These are phyloP conservation scores for Eciton burchellii DNA, from an alignment of 1,140 invertebrate species.

Conservation along the genomic window DNA sequence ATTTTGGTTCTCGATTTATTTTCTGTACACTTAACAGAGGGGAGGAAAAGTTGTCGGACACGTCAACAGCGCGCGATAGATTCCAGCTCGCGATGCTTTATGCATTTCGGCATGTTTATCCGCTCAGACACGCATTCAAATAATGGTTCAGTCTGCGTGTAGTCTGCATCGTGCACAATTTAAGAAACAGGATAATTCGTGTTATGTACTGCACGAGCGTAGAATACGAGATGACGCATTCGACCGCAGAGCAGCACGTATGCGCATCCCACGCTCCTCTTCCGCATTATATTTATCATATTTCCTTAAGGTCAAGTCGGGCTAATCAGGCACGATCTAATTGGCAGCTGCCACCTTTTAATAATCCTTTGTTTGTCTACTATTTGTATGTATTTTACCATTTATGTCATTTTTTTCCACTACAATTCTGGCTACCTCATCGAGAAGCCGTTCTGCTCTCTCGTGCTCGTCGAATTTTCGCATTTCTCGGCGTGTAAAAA, in stretches of 20 bases:
- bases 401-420: background rate
- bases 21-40: background rate
- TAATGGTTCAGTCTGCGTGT: conserved; percentile 40
- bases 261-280: conserved; percentile 53
- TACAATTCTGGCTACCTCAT: background rate
- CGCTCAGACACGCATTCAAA: conserved; percentile 45
- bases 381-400: background rate
- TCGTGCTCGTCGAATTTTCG: background rate
- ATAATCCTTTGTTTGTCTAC: background rate
- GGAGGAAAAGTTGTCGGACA: background rate
- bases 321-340: background rate
- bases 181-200: conserved; percentile 51
- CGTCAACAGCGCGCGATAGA: background rate
- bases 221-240: conserved; percentile 55
- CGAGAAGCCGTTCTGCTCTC: background rate
- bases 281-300: conserved; percentile 54
- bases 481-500: background rate
- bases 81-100: background rate
- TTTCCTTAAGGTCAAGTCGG: conserved; percentile 25
- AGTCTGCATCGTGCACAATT: conserved; percentile 32
- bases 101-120: conserved; percentile 34
- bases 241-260: conserved; percentile 47
- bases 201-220: conserved; percentile 43
- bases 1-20: background rate
- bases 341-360: background rate